Conservation (phyloP, 2,113 vertebrate species). For the Hylia prasina region DNA sequence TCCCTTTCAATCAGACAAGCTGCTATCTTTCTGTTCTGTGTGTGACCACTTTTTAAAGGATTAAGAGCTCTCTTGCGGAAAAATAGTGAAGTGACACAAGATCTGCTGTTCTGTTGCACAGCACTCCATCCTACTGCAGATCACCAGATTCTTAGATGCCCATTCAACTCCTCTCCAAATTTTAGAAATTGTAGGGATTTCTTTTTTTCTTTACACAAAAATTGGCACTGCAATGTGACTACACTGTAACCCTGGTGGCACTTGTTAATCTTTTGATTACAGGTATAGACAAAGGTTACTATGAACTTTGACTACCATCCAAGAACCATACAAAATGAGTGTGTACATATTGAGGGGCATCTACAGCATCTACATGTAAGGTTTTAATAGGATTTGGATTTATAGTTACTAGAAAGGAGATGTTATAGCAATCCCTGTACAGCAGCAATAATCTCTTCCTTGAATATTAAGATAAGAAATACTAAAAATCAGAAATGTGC, state of each 20-base stretch:
- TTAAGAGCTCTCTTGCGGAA: not conserved
- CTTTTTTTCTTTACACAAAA: not conserved
- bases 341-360: not conserved
- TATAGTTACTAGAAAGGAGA: not conserved
- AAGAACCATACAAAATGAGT: not conserved
- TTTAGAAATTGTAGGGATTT: not conserved
- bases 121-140: not conserved
- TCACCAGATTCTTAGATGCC: not conserved
- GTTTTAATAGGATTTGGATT: not conserved
- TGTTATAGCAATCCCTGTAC: not conserved
- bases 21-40: not conserved
- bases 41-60: not conserved
- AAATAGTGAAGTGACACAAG: not conserved
- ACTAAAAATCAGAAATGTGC: slow-evolving; percentile 5
- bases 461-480: slow-evolving; percentile 17
- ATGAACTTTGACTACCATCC: not conserved
- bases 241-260: not conserved
- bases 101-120: not conserved
- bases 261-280: not conserved
- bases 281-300: not conserved
- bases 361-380: not conserved
- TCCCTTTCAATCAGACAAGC: not conserved
- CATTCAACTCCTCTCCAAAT: not conserved
- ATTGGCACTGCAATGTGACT: not conserved
- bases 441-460: not conserved